Percentiles rank a stretch among this genome's conserved stretches.
Evolutionary conservation across 2,888 invertebrate genomes (phyloP).

Genomic region (Koerneria pararmatus): DNA sequence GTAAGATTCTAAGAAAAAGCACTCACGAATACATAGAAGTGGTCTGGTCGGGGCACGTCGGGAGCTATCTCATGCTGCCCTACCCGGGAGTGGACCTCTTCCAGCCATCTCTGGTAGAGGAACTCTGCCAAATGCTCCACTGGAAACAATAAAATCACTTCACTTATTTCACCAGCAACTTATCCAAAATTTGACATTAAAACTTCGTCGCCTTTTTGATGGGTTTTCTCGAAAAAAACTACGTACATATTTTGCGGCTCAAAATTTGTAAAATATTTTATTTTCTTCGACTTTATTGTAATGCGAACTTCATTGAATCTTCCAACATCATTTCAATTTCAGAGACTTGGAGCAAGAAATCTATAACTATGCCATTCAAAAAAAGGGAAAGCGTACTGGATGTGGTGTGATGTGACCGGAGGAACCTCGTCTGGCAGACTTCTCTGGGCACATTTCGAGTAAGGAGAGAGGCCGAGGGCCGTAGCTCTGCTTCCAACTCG

Average conservation of each 20-base stretch:
- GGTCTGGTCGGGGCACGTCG: constrained; percentile 24
- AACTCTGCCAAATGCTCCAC: constrained; percentile 29
- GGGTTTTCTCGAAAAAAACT: too few relatives aligned
- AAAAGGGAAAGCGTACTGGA: constrained; percentile 2
- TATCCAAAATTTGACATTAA: too few relatives aligned
- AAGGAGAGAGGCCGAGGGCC: constrained; percentile 32
- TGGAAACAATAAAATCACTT: constrained; percentile 9
- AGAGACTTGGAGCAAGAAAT: too few relatives aligned
- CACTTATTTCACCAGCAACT: not conserved
- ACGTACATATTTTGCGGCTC: too few relatives aligned
- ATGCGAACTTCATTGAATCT: not conserved
- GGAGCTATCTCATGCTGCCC: constrained; percentile 26
- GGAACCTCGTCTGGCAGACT: constrained; percentile 6
- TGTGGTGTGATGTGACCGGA: constrained; percentile 18
- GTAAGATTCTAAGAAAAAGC: not conserved
- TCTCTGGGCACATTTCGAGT: constrained; percentile 19
- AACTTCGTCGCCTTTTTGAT: too few relatives aligned
- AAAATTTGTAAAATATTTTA: too few relatives aligned
- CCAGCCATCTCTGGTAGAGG: constrained; percentile 26
- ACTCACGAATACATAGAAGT: constrained; percentile 33
- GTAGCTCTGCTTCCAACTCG: constrained; percentile 39
- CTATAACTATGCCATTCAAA: too few relatives aligned
- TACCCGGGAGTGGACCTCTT: constrained; percentile 22
- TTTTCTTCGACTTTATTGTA: not conserved
- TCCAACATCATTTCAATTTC: too few relatives aligned